phyloP scores from a whole-genome alignment of 2,888 invertebrate species.

The Amiota minor region DNA sequence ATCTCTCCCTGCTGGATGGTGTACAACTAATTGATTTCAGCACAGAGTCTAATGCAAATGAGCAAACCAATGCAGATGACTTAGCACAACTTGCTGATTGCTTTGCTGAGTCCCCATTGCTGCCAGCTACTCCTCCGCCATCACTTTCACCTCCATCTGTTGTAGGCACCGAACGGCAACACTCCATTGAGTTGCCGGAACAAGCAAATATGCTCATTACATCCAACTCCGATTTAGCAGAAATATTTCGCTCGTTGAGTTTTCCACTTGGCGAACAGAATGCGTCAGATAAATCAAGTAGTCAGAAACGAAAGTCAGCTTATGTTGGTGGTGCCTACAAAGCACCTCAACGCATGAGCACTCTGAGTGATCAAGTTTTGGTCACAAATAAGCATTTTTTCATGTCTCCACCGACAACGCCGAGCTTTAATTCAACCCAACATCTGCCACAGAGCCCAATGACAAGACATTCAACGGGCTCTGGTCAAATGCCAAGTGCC shows the following conservation, averaged over 20 bases:
- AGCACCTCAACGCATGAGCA: conserved; percentile 70
- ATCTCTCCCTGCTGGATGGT: conserved; percentile 28
- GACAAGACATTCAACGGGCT: conserved; percentile 29
- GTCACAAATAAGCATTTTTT: conserved; percentile 60
- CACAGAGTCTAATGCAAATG: conserved; percentile 34
- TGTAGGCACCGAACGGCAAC: conserved; percentile 39
- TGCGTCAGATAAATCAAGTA: conserved; percentile 31
- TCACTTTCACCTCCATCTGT: conserved; percentile 68
- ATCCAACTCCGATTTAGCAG: conserved; percentile 69
- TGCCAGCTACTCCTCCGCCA: conserved; percentile 69
- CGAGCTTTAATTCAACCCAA: conserved; percentile 58
- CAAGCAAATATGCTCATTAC: conserved; percentile 60
- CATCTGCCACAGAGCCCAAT: conserved; percentile 46
- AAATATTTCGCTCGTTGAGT: conserved; percentile 71
- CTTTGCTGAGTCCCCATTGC: conserved; percentile 60
- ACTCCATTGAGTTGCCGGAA: conserved; percentile 9
- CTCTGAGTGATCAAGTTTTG: conserved; percentile 71
- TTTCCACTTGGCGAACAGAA: conserved; percentile 66
- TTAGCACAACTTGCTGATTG: conserved; percentile 62
- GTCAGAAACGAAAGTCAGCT: conserved; percentile 24
- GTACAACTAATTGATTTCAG: conserved; percentile 65
- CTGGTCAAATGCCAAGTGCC: conserved; percentile 38
- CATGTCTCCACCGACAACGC: conserved; percentile 73
- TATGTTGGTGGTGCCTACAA: conserved; percentile 37
- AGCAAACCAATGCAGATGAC: conserved; percentile 50